Evolutionary conservation across 2,113 vertebrate genomes (phyloP), one percentile per base, ranked within the genome.

Genomic region (Epinephelus lanceolatus): DNA sequence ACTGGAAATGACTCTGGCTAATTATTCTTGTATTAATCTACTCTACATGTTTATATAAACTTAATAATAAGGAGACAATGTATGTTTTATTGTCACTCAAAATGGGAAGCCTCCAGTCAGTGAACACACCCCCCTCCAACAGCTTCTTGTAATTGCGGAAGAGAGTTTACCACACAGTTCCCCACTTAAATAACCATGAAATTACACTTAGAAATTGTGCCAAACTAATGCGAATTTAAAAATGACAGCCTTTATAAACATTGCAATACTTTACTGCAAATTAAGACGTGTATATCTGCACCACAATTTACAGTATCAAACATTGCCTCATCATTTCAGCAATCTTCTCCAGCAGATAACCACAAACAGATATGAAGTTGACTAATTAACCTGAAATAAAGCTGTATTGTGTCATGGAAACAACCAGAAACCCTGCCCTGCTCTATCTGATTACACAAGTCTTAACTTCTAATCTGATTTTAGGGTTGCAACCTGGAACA

Each of bases 381-480:
- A 9, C 19, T 59, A 12, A 59, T 83, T 78, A 52, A 53, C 72
- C 45, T 42, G n/a, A 15, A 69, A 60, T 60, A 71, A 49, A 45
- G 49, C 17, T 52, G 21, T 15, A n/a, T n/a, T 33, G 30, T 56
- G 52, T 21, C 37, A 18, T 23, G n/a, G 53, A 83, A 85, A 67
- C 51, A 42, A 42, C 86, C 25, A 52, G 7, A 86, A 88, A 42
- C 5, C 3, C 21, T 37, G 33, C 33, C 21, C 1, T 23, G 0
- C 19, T 47, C n/a, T 19, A 56, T n/a, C n/a, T 19, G 23, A 65
- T 76, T 71, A 67, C 3, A 47, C 17, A 74, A 49, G 25, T 74
- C 3, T 37, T 45, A n/a, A 19, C 1, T 49, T 53, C 1, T 79
- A 80, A 87, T 80, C 68, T 21, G 71, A 66, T 84, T 79, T 30